Base-by-base conservation (phyloP, 1,140 invertebrate species). In the Telenomus remus region DNA sequence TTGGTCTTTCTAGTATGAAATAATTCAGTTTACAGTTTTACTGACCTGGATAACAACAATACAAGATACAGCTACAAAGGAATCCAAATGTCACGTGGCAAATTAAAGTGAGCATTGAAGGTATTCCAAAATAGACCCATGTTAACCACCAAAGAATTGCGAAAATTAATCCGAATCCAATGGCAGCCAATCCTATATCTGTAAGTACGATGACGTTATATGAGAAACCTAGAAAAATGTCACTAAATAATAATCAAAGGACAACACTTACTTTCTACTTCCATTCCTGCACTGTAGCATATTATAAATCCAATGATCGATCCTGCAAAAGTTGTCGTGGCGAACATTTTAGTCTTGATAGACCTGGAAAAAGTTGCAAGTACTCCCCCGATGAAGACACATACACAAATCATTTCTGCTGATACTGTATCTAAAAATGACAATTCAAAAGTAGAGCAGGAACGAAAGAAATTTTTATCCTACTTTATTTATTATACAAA, bases 1-100 rank as follows among this genome's bases (percentile, higher is more conserved):
- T n/a, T n/a, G n/a, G n/a, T n/a, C n/a, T n/a, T n/a, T n/a, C n/a
- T n/a, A n/a, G n/a, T n/a, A n/a, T n/a, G n/a, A n/a, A n/a, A n/a
- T n/a, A n/a, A n/a, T n/a, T n/a, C n/a, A 39, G n/a, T 11, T 9
- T 39, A 39, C 8, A 39, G 6, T 27, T 39, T 39, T 39, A 5
- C n/a, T 47, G 50, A 72, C 68, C 59, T 34, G 68, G 47, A 39
- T 64, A 16, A 42, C 34, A 50, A 11, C 51, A 64, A 19, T 72
- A 72, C 46, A 72, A 27, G 7, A 72, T 13, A 12, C 46, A 37
- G 15, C 46, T 53, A 33, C 59, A 72, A 0, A 93, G 69, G 72
- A 91, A 90, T 1, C 92, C 92, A 27, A 90, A 81, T 27, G 90
- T 85, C 7, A 92, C 61, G 27, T 89, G 89, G 1, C 90, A 82